Evolutionary conservation across 2,888 invertebrate species (phyloP).

Genomic region (Drosophila stalkeri): DNA sequence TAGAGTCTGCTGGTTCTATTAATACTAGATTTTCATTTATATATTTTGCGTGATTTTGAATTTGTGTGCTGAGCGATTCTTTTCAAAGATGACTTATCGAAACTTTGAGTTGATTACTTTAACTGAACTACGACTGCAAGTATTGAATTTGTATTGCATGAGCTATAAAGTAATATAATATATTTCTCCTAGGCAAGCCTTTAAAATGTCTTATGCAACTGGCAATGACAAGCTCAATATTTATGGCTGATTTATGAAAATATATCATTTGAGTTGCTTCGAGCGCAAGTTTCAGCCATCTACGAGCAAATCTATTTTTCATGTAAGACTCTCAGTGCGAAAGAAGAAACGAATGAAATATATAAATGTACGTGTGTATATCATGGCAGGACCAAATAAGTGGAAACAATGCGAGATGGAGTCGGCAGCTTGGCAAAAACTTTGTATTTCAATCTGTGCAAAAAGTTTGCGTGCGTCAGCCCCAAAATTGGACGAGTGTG

Average conservation of each 20-base stretch:
- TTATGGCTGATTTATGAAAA: constrained; percentile 76
- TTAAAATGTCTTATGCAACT: constrained; percentile 48
- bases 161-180: background rate
- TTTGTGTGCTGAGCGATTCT: background rate
- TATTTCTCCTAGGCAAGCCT: constrained; percentile 9
- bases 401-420: constrained; percentile 58
- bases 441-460: constrained; percentile 78
- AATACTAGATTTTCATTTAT: background rate
- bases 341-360: constrained; percentile 40
- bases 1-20: background rate
- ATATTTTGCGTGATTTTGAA: background rate
- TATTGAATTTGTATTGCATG: background rate
- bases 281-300: constrained; percentile 41
- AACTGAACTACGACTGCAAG: background rate
- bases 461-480: constrained; percentile 61
- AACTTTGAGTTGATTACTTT: background rate
- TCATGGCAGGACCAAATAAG: constrained; percentile 62
- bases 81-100: background rate
- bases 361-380: constrained; percentile 43
- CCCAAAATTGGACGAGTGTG: constrained; percentile 66
- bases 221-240: constrained; percentile 68
- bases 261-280: constrained; percentile 41
- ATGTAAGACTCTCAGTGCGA: constrained; percentile 62
- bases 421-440: constrained; percentile 61
- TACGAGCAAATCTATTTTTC: constrained; percentile 73